phyloP scores from a whole-genome alignment of 2,113 vertebrate genomes.

The Nansenia antarctica region DNA sequence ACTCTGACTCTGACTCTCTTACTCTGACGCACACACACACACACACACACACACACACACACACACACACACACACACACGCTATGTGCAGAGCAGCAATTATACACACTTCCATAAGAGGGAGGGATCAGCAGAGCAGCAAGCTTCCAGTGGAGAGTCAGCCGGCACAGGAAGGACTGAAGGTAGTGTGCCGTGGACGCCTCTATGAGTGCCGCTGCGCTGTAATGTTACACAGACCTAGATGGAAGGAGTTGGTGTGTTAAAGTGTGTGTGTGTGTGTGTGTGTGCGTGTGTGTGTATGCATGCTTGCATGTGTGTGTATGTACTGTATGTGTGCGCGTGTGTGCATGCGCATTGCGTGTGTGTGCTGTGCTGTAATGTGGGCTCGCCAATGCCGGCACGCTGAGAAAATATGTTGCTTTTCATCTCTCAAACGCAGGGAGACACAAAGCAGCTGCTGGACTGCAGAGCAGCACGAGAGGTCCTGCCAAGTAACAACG shows the following conservation, averaged over 20 bases:
- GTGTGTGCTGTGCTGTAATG: constrained; percentile 64
- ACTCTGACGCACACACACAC: no score
- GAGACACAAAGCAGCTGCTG: constrained; percentile 69
- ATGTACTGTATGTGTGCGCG: no score
- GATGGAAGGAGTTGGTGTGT: no score
- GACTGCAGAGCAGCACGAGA: constrained; percentile 41
- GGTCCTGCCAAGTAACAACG: constrained; percentile 42
- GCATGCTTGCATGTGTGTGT: no score
- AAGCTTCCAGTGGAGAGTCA: not conserved
- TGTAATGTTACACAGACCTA: no score
- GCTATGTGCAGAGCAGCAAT: not conserved
- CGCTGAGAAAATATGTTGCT: constrained; percentile 66
- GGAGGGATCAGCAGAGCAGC: not conserved
- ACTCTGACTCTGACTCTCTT: no score
- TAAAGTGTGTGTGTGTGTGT: no score
- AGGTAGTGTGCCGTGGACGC: constrained; percentile 15
- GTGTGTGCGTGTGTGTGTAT: no score
- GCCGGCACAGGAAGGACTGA: not conserved
- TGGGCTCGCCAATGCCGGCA: constrained; percentile 57
- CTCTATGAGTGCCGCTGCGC: no score
- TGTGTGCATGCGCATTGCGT: no score
- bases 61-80: not conserved
- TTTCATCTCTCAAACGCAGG: constrained; percentile 47
- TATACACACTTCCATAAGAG: not conserved
- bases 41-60: no score